These are phyloP conservation scores for Samia ricini DNA, from an alignment of 1,140 invertebrate genomes.

Conservation along the genomic window DNA sequence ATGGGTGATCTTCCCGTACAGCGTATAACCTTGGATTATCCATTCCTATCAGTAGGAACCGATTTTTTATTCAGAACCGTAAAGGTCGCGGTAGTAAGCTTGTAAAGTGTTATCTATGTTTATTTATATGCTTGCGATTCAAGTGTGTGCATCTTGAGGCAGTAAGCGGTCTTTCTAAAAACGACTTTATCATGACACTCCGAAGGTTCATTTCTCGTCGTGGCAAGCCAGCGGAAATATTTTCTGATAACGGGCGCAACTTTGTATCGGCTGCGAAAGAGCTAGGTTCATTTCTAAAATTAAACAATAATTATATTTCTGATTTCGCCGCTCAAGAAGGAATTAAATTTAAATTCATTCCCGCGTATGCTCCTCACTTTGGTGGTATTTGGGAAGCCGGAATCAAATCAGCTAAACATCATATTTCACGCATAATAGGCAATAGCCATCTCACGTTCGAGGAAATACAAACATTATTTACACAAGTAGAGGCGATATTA, in stretches of 20 bases:
- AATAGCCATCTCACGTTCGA: slow-evolving; percentile 20
- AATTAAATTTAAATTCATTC: neutral
- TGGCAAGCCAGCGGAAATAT: slow-evolving; percentile 24
- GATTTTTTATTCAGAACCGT: slow-evolving; percentile 19
- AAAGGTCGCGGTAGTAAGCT: slow-evolving; percentile 18
- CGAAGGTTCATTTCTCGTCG: slow-evolving; percentile 31
- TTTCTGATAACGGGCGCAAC: slow-evolving; percentile 19
- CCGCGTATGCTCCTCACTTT: neutral
- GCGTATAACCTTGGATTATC: slow-evolving; percentile 17
- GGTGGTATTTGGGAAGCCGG: too few relatives aligned
- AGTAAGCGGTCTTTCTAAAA: slow-evolving; percentile 20
- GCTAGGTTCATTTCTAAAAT: slow-evolving; percentile 9
- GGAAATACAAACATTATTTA: slow-evolving; percentile 20
- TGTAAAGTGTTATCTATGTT: slow-evolving; percentile 24
- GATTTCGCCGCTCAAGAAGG: slow-evolving; percentile 4
- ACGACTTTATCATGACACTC: slow-evolving; percentile 27
- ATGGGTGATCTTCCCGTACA: slow-evolving; percentile 18
- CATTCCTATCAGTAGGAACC: slow-evolving; percentile 17
- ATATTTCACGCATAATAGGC: too few relatives aligned
- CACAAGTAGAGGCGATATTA: slow-evolving; percentile 23
- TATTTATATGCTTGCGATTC: slow-evolving; percentile 28
- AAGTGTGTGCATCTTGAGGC: slow-evolving; percentile 29
- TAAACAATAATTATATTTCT: neutral
- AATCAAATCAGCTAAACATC: too few relatives aligned
- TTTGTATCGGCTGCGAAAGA: slow-evolving; percentile 20